A percentile compares a stretch with the other conserved stretches of the same genome.
phyloP scores from a whole-genome alignment of 2,888 invertebrate species.

The Cantharis flavilabris region DNA sequence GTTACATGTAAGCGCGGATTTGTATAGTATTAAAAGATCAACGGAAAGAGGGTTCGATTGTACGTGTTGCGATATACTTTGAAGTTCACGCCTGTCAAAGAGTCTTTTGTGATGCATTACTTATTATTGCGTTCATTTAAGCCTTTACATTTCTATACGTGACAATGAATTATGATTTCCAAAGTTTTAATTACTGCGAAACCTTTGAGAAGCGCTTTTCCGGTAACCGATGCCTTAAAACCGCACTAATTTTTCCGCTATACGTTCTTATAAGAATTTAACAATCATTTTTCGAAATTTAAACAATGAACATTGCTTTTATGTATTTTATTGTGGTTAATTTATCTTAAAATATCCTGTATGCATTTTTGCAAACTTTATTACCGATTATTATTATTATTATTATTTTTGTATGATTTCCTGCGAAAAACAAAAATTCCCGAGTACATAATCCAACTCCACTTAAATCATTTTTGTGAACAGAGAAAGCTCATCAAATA shows the following conservation, averaged over 20 bases:
- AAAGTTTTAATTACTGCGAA: constrained; percentile 55
- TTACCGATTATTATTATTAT: background rate
- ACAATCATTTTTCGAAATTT: background rate
- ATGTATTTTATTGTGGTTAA: background rate
- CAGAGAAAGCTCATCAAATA: background rate
- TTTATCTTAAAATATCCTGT: constrained; percentile 5
- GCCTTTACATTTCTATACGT: constrained; percentile 49
- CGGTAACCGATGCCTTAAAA: constrained; percentile 3
- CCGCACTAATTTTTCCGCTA: background rate
- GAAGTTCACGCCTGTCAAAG: constrained; percentile 55
- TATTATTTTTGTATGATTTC: background rate
- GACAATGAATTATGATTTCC: constrained; percentile 55
- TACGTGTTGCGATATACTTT: constrained; percentile 54
- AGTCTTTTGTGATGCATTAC: constrained; percentile 56
- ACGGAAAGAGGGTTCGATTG: constrained; percentile 48
- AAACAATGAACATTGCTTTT: background rate
- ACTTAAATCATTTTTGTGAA: background rate
- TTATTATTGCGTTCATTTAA: constrained; percentile 57
- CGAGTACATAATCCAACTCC: background rate
- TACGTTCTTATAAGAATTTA: background rate
- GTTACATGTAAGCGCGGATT: constrained; percentile 53
- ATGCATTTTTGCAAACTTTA: background rate
- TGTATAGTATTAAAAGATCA: constrained; percentile 55
- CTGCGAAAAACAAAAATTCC: background rate
- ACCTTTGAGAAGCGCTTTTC: constrained; percentile 46